A percentile compares a stretch with the other conserved stretches of the same genome.
Evolutionary conservation across 2,113 vertebrate species (phyloP).

Genomic region (Phaetusa simplex): DNA sequence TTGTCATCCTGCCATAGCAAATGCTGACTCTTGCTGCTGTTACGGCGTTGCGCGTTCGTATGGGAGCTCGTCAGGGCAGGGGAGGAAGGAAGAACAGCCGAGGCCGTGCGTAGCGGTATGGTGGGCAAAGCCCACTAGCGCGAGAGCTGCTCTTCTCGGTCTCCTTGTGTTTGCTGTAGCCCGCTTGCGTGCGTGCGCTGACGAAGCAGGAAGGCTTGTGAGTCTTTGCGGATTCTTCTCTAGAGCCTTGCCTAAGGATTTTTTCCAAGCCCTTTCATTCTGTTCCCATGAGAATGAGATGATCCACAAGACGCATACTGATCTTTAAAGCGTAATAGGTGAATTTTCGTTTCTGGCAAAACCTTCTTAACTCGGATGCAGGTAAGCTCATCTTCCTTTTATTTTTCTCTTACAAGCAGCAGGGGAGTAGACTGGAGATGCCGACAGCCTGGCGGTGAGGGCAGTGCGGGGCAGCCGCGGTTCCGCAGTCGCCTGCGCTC

Average conservation of each 20-base stretch:
- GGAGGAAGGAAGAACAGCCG: not conserved
- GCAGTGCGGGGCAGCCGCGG: not conserved
- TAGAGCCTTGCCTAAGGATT: not conserved
- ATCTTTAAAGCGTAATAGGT: not conserved
- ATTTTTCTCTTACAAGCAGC: not conserved
- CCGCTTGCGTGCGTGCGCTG: rapidly evolving
- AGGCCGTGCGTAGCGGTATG: not conserved
- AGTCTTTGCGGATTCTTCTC: not conserved
- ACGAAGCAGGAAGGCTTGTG: not conserved
- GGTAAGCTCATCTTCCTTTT: not conserved
- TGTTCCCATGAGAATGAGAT: not conserved
- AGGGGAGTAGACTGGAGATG: not conserved
- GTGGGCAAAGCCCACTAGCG: not conserved
- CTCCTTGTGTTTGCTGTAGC: not conserved
- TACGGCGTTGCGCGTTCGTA: rapidly evolving
- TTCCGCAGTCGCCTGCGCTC: not conserved
- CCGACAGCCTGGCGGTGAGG: not conserved
- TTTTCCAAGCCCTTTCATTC: not conserved
- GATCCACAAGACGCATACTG: not conserved
- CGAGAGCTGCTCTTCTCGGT: not conserved
- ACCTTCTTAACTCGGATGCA: not conserved
- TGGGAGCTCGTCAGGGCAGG: not conserved
- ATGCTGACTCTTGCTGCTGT: not conserved
- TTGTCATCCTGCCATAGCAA: not conserved
- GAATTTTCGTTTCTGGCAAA: not conserved